Conservation (phyloP, 2,888 invertebrate genomes). For the Dilophus febrilis region DNA sequence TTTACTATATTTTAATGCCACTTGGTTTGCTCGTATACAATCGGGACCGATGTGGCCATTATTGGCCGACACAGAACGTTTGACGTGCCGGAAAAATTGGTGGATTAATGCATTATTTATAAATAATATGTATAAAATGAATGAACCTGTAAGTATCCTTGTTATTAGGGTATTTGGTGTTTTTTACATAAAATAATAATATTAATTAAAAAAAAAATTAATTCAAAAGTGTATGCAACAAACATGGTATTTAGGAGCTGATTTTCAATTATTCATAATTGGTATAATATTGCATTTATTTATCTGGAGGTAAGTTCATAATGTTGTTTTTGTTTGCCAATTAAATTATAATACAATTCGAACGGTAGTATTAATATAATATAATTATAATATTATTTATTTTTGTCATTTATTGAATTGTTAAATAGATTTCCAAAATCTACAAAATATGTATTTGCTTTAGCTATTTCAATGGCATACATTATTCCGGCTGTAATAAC, state of each 20-base stretch:
- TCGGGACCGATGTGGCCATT: constrained; percentile 30
- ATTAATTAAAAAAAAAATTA: neutral
- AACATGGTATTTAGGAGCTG: constrained; percentile 33
- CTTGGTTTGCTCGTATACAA: constrained; percentile 26
- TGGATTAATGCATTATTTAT: constrained; percentile 33
- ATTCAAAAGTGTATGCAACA: constrained; percentile 8
- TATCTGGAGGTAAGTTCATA: constrained; percentile 4
- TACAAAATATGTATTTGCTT: constrained; percentile 15
- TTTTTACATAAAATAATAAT: no score
- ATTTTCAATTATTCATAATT: constrained; percentile 31
- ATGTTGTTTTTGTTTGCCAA: neutral
- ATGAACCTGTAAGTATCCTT: constrained; percentile 21
- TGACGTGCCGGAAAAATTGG: constrained; percentile 31
- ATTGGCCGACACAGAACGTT: constrained; percentile 24
- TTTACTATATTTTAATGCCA: constrained; percentile 25
- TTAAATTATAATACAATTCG: neutral
- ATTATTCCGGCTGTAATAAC: constrained; percentile 23
- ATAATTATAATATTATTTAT: neutral
- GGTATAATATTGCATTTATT: constrained; percentile 27
- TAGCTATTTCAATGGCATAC: constrained; percentile 14
- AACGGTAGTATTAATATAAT: neutral
- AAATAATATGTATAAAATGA: constrained; percentile 30
- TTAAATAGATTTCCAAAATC: constrained; percentile 1
- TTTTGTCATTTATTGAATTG: no score
- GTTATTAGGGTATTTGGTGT: neutral